A percentile compares a stretch with the other conserved stretches of the same genome.
Conservation (phyloP, 2,888 invertebrate genomes). For the Dryocosmus kuriphilus region DNA sequence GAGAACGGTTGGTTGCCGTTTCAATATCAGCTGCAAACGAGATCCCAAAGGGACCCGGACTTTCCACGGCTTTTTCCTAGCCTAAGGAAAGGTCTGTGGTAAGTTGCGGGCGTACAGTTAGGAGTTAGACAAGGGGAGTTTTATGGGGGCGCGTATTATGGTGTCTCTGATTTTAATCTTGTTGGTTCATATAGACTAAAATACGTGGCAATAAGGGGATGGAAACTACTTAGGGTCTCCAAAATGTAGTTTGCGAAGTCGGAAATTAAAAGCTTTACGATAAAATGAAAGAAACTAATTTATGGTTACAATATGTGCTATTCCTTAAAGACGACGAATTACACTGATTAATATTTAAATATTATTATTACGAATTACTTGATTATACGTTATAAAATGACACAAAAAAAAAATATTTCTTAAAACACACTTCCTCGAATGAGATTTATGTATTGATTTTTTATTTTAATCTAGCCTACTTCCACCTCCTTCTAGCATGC, state of each 20-base stretch:
- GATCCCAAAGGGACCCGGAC: slow-evolving; percentile 51
- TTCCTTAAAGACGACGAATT: too few relatives aligned
- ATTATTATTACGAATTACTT: too few relatives aligned
- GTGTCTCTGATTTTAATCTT: slow-evolving; percentile 29
- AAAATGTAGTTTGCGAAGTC: not conserved
- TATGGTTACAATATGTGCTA: too few relatives aligned
- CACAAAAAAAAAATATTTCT: too few relatives aligned
- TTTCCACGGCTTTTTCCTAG: slow-evolving; percentile 45
- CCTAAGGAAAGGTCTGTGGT: slow-evolving; percentile 43
- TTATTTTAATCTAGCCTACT: too few relatives aligned
- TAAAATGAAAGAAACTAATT: not conserved
- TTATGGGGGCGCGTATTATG: not conserved
- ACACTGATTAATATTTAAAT: too few relatives aligned
- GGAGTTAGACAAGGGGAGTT: not conserved
- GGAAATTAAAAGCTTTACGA: slow-evolving; percentile 1
- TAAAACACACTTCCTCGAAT: too few relatives aligned
- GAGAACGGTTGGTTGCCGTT: slow-evolving; percentile 54
- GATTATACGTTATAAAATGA: too few relatives aligned
- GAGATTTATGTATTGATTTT: too few relatives aligned
- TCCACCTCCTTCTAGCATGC: too few relatives aligned
- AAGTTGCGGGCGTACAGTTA: slow-evolving; percentile 13
- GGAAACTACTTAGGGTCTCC: not conserved
- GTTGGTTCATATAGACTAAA: slow-evolving; percentile 14
- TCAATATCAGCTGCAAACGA: slow-evolving; percentile 59
- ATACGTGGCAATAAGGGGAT: slow-evolving; percentile 16